Conservation (phyloP, 2,888 invertebrate genomes). For the Dynastes hyllus region DNA sequence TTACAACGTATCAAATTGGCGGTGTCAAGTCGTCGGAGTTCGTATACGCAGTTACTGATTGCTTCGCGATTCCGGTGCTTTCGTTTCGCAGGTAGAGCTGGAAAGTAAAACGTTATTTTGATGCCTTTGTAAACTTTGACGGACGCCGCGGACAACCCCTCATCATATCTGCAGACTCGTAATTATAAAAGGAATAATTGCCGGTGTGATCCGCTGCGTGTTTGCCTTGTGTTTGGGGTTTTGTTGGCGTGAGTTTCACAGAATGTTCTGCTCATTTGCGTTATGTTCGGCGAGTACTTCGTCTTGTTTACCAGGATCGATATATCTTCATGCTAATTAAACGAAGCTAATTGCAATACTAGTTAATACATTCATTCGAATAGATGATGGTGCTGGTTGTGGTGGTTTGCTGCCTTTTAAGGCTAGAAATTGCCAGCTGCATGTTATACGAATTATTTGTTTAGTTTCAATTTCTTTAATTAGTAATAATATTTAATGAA, state of each 20-base stretch:
- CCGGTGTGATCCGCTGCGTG: constrained; percentile 62
- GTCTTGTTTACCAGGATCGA: constrained; percentile 16
- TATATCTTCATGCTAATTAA: constrained; percentile 13
- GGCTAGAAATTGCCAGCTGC: too few species aligned
- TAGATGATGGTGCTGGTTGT: too few species aligned
- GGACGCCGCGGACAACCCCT: constrained; percentile 64
- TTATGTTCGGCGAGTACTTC: constrained; percentile 46
- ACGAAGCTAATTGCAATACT: not conserved
- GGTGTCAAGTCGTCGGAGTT: constrained; percentile 55
- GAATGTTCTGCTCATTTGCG: constrained; percentile 63
- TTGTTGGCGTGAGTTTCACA: constrained; percentile 63
- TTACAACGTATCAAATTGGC: constrained; percentile 64
- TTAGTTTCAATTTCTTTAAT: too few species aligned
- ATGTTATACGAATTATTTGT: too few species aligned
- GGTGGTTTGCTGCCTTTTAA: too few species aligned
- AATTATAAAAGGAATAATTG: constrained; percentile 68
- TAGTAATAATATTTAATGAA: too few species aligned
- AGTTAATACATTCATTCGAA: not conserved
- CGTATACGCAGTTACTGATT: constrained; percentile 58
- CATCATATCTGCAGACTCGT: constrained; percentile 66
- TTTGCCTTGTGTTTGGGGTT: constrained; percentile 64
- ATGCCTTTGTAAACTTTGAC: constrained; percentile 59
- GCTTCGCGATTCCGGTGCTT: constrained; percentile 62
- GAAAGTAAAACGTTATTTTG: constrained; percentile 14
- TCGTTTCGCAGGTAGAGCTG: constrained; percentile 36